phyloP scores from a whole-genome alignment of 2,113 vertebrate species.

The Nanger granti region DNA sequence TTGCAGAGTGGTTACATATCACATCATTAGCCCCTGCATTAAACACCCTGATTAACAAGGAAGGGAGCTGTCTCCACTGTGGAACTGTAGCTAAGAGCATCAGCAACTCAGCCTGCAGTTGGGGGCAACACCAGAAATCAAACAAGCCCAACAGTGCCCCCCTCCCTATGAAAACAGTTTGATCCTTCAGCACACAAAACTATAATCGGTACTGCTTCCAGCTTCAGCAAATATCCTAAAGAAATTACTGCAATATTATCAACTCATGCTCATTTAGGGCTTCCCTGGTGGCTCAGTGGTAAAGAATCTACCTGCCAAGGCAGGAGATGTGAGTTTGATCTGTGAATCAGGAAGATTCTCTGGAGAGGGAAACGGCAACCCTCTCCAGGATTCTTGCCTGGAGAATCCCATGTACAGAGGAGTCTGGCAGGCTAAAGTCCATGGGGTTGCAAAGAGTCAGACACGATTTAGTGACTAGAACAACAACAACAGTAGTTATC shows the following conservation, averaged over 20 bases:
- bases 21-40: constrained; percentile 39
- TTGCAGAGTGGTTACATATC: neutral
- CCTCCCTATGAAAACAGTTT: neutral
- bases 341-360: neutral
- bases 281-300: neutral
- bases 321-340: neutral
- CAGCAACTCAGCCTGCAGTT: neutral
- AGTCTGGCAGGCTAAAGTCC: neutral
- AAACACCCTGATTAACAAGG: constrained; percentile 36
- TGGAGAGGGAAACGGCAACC: neutral
- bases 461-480: neutral
- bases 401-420: neutral
- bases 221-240: neutral
- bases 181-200: neutral
- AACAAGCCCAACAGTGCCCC: neutral
- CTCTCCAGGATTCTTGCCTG: neutral
- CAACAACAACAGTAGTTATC: neutral
- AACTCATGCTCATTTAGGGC: neutral
- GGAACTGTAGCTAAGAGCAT: neutral
- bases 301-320: neutral
- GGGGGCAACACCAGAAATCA: neutral
- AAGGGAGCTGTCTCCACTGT: neutral
- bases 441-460: neutral
- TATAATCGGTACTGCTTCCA: neutral
- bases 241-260: neutral